Evolutionary conservation across 1,140 invertebrate species (phyloP).

Genomic region (Rhyacophila brunnea): DNA sequence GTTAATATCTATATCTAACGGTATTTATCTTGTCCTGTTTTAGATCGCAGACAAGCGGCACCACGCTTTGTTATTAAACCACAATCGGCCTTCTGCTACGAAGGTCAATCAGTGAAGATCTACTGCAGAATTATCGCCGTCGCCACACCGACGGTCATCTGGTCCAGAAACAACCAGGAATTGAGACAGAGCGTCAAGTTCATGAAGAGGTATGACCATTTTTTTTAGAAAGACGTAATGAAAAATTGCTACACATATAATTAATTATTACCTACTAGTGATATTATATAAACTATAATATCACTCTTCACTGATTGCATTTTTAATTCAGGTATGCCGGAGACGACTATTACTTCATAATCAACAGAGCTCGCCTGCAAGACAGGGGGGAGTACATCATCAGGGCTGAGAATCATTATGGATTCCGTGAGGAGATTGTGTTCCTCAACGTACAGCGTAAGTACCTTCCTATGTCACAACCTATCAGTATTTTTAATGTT

Average conservation of each 20-base stretch:
- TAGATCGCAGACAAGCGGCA: slow-evolving; percentile 93
- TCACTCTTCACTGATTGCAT: too few species aligned
- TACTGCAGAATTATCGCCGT: slow-evolving; percentile 94
- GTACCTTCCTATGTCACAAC: too few species aligned
- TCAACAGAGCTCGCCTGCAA: slow-evolving; percentile 91
- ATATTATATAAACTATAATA: too few species aligned
- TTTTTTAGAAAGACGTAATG: too few species aligned
- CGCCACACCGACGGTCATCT: slow-evolving; percentile 91
- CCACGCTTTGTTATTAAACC: slow-evolving; percentile 97
- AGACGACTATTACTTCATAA: slow-evolving; percentile 96
- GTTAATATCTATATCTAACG: too few species aligned
- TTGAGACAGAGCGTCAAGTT: slow-evolving; percentile 97
- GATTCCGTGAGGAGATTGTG: slow-evolving; percentile 92
- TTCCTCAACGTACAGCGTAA: slow-evolving; percentile 96
- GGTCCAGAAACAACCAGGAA: slow-evolving; percentile 92
- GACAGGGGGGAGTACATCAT: slow-evolving; percentile 98
- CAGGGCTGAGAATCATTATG: slow-evolving; percentile 96
- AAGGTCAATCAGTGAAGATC: slow-evolving; percentile 96
- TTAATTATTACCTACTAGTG: too few species aligned
- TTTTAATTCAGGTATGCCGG: slow-evolving; percentile 77
- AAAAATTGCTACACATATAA: too few species aligned
- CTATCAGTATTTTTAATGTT: too few species aligned
- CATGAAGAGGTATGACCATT: slow-evolving; percentile 78
- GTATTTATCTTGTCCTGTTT: too few species aligned
- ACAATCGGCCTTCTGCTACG: slow-evolving; percentile 91